Base-by-base conservation (phyloP, 2,797 vertebrate species). In the Helostoma temminkii region DNA sequence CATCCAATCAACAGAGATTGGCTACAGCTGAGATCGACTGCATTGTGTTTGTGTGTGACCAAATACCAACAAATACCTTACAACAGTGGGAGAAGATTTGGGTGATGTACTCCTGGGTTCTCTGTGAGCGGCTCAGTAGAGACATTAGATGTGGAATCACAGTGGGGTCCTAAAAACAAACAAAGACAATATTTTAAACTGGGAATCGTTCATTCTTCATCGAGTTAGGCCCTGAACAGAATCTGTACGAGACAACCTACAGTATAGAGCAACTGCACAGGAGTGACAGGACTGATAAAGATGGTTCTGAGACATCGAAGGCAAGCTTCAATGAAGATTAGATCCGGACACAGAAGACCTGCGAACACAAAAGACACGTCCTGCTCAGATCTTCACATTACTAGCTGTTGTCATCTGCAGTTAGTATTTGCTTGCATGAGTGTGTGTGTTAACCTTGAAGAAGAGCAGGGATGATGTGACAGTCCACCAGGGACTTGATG, bases 31-130 rank as follows among this genome's bases (percentile, higher is more conserved):
- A 2, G 49, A 50, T 24, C 14, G 43, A 58, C 55, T 62, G 22
- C 16, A 6, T 24, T n/a, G 34, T 48, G 49, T 72, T 34, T 63
- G 53, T 50, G 58, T 63, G 56, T 37, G 34, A 56, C 24, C 39
- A 64, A 69, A 66, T 53, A 66, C 70, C 52, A 78, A 96, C 74
- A 85, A 81, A 89, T 91, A 92, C 98, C 96, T 99, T 99, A 95
- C 98, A 99, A 93, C 98, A 99, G 91, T 99, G 97, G 67, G 97
- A 97, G 94, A 99, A 98, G 93, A 99, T 98, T 95, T 99, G 97
- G 72, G 97, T 99, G 91, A 97, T 98, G 92, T 98, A 99, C 87
- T 99, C 98, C 86, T 99, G 97, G 22, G 97, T 98, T 76, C 95
- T 96, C 82, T 94, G 95, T 59, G 97, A 98, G 91, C 93, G 96